A percentile compares a stretch with the other conserved stretches of the same genome.
Evolutionary conservation across 2,888 invertebrate species (phyloP).

Genomic region (Hypsopygia costalis): DNA sequence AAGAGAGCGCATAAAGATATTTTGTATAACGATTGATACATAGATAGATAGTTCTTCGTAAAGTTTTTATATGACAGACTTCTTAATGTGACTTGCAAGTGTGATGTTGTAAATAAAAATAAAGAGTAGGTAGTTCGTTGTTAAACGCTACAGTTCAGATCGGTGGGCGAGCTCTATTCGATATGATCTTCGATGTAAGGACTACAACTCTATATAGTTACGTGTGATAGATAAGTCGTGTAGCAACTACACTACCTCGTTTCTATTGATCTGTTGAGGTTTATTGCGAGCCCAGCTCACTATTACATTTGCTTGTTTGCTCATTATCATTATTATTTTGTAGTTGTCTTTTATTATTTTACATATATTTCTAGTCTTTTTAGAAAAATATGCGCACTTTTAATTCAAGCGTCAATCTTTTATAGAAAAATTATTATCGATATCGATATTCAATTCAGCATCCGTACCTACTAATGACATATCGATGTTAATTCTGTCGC

Average conservation of each 20-base stretch:
- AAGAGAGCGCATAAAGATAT: slow-evolving; percentile 68
- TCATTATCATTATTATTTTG: slow-evolving; percentile 50
- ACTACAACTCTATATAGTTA: slow-evolving; percentile 22
- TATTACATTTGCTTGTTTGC: slow-evolving; percentile 61
- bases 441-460: slow-evolving; percentile 43
- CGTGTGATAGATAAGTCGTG: slow-evolving; percentile 70
- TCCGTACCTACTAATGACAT: slow-evolving; percentile 64
- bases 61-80: slow-evolving; percentile 74
- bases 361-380: slow-evolving; percentile 51
- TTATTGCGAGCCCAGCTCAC: slow-evolving; percentile 68
- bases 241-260: slow-evolving; percentile 78
- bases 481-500: slow-evolving; percentile 40
- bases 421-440: slow-evolving; percentile 36
- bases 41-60: slow-evolving; percentile 63
- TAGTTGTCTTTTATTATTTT: slow-evolving; percentile 41
- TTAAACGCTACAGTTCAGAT: slow-evolving; percentile 23
- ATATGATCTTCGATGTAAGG: slow-evolving; percentile 21
- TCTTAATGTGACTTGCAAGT: slow-evolving; percentile 75
- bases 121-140: slow-evolving; percentile 44
- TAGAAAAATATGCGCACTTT: slow-evolving; percentile 45
- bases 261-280: slow-evolving; percentile 48
- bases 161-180: slow-evolving; percentile 33
- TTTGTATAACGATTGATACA: slow-evolving; percentile 74
- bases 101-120: slow-evolving; percentile 71
- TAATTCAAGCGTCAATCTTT: slow-evolving; percentile 34